Evolutionary conservation across 1,140 invertebrate species (phyloP).

Genomic region (Leguminivora glycinivorella): DNA sequence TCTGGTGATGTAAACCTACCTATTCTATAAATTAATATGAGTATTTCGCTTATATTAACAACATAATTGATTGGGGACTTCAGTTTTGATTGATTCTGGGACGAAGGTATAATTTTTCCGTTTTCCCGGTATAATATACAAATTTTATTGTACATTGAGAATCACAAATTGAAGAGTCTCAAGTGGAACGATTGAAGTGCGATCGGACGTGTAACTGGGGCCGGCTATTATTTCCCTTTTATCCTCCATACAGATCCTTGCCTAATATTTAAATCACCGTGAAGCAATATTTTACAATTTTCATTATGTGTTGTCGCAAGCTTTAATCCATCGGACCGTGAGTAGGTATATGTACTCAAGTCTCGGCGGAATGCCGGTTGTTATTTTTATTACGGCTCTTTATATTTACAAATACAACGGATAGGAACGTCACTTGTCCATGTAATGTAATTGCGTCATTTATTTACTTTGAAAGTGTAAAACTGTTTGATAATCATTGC

Average conservation of each 20-base stretch:
- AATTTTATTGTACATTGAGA: conserved; percentile 9
- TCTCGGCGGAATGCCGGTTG: conserved; percentile 37
- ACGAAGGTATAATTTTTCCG: conserved; percentile 4
- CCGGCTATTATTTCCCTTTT: conserved; percentile 39
- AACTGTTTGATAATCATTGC: not conserved
- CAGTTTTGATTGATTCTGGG: conserved; percentile 10
- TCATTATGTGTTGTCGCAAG: conserved; percentile 45
- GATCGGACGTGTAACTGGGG: conserved; percentile 45
- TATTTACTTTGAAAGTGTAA: not conserved
- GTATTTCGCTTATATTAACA: not conserved
- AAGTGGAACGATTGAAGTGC: conserved; percentile 43
- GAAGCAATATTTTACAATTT: conserved; percentile 47
- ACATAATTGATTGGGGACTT: conserved; percentile 8
- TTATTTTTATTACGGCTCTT: conserved; percentile 42
- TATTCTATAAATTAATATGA: not conserved
- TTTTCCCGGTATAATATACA: conserved; percentile 2
- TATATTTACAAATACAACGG: conserved; percentile 28
- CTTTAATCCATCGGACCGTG: conserved; percentile 37
- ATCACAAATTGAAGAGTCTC: conserved; percentile 35
- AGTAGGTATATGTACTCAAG: no score
- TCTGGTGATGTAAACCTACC: not conserved
- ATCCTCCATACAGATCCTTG: not conserved
- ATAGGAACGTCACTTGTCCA: conserved; percentile 39
- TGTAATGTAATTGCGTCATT: conserved; percentile 37
- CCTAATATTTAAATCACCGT: conserved; percentile 40